These are phyloP conservation scores for Rhea pennata DNA, from an alignment of 2,113 vertebrate species.

Conservation along the genomic window DNA sequence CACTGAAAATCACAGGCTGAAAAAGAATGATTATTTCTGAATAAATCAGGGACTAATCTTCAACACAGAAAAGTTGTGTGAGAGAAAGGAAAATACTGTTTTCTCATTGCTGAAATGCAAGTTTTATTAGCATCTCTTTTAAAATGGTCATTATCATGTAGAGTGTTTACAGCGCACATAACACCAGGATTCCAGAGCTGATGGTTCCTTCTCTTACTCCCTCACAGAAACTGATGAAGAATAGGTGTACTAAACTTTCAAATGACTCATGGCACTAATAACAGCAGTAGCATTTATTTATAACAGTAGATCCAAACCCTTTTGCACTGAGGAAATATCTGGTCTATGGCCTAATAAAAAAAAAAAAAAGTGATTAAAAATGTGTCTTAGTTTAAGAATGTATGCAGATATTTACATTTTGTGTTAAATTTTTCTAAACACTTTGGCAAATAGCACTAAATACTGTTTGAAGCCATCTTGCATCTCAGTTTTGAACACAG, in stretches of 20 bases:
- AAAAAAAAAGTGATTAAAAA: not conserved
- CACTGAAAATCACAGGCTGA: not conserved
- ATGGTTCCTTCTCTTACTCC: not conserved
- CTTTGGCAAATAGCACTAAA: not conserved
- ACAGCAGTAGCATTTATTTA: not conserved
- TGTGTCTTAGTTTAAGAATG: not conserved
- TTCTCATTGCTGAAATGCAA: not conserved
- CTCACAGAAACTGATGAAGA: not conserved
- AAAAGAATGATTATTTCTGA: not conserved
- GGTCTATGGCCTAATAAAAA: not conserved
- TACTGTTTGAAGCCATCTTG: not conserved
- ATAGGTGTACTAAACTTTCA: not conserved
- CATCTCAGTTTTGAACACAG: not conserved
- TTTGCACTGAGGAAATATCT: not conserved
- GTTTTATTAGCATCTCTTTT: not conserved
- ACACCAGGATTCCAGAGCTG: not conserved
- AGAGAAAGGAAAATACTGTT: not conserved
- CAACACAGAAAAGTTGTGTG: not conserved
- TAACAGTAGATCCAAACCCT: not conserved
- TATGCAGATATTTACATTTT: not conserved
- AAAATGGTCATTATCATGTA: not conserved
- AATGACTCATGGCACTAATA: not conserved
- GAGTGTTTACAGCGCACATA: not conserved
- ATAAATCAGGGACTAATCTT: not conserved
- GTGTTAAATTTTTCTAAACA: not conserved